phyloP scores from a whole-genome alignment of 2,888 invertebrate species.

The Lasioglossum oenotherae region DNA sequence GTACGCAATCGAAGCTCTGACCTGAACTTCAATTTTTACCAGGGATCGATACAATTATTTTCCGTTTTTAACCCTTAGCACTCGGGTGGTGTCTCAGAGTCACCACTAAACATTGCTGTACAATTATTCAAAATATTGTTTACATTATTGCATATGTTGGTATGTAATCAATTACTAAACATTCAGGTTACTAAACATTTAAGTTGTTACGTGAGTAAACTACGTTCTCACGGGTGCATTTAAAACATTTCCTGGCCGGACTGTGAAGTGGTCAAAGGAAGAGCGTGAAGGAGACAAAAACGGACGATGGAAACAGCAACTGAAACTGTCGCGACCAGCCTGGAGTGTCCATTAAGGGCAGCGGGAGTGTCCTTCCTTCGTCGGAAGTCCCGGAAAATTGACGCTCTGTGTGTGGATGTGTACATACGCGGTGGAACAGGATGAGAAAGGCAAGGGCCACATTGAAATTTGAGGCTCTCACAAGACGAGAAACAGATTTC shows the following conservation, averaged over 20 bases:
- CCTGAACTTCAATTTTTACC: too few species aligned
- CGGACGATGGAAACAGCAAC: slow-evolving; percentile 36
- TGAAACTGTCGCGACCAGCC: slow-evolving; percentile 48
- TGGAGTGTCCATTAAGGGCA: slow-evolving; percentile 67
- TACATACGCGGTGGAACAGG: slow-evolving; percentile 57
- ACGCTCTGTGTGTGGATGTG: slow-evolving; percentile 62
- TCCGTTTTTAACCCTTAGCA: too few species aligned
- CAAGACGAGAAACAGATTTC: slow-evolving; percentile 78
- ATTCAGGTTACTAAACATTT: too few species aligned
- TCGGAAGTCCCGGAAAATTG: slow-evolving; percentile 76
- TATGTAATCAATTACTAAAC: too few species aligned
- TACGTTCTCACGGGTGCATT: background rate
- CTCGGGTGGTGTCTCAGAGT: too few species aligned
- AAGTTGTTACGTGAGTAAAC: too few species aligned
- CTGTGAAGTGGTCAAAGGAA: slow-evolving; percentile 3
- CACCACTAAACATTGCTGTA: too few species aligned
- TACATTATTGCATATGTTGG: too few species aligned
- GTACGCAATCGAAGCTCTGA: too few species aligned
- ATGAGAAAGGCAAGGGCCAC: slow-evolving; percentile 56
- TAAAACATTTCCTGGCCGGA: background rate
- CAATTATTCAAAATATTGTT: too few species aligned
- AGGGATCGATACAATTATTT: too few species aligned
- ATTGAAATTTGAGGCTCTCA: slow-evolving; percentile 72
- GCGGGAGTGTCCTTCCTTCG: slow-evolving; percentile 73
- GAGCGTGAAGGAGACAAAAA: background rate